Evolutionary conservation across 2,888 invertebrate genomes (phyloP).

Genomic region (Heliconius hortense): DNA sequence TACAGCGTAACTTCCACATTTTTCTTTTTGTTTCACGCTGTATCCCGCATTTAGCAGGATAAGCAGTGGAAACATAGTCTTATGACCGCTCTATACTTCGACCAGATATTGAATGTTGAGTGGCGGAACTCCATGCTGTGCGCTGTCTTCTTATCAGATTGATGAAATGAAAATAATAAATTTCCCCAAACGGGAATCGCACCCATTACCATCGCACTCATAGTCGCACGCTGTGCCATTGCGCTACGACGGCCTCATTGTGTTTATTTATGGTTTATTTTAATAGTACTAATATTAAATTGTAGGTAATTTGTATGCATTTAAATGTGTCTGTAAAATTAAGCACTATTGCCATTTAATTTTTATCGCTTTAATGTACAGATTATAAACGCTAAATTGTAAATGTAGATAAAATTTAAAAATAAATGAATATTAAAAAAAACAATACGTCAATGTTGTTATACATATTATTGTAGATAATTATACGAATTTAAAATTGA

Average conservation of each 20-base stretch:
- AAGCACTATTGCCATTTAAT: not conserved
- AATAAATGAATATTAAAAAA: not conserved
- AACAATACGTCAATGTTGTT: not conserved
- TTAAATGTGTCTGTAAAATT: not conserved
- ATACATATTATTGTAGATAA: slow-evolving; percentile 10
- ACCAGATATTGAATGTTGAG: not conserved
- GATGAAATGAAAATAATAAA: not conserved
- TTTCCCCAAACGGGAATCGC: no score
- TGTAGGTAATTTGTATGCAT: slow-evolving; percentile 34
- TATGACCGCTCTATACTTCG: not conserved
- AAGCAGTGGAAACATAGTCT: not conserved
- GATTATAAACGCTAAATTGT: slow-evolving; percentile 7
- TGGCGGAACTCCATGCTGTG: not conserved
- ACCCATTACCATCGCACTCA: not conserved
- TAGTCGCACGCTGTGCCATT: not conserved
- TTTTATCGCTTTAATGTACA: slow-evolving; percentile 5
- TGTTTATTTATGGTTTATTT: not conserved
- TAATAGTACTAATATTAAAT: not conserved
- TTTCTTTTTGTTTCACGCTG: no score
- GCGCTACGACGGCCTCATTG: not conserved
- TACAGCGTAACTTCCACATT: not conserved
- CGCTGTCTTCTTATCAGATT: not conserved
- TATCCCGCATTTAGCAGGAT: not conserved
- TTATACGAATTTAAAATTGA: slow-evolving; percentile 36
- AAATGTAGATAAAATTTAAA: not conserved